A percentile compares a stretch with the other conserved stretches of the same genome.
Evolutionary conservation across 2,888 invertebrate genomes (phyloP).

Genomic region (Caenorhabditis panamensis): DNA sequence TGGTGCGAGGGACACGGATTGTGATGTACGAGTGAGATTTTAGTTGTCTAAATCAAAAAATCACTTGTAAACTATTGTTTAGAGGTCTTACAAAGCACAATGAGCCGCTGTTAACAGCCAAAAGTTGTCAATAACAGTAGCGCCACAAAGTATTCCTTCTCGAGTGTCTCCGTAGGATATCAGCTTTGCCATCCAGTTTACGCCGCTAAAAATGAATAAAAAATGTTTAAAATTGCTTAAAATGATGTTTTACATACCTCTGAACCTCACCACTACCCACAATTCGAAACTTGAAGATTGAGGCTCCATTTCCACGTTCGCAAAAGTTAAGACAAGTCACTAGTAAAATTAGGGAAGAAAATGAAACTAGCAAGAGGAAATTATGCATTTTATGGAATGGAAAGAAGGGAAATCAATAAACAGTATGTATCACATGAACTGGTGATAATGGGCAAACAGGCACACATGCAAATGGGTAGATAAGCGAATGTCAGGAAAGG

Average conservation of each 20-base stretch:
- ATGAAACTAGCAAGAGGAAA: neutral
- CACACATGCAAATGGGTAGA: conserved; percentile 31
- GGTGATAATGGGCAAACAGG: conserved; percentile 20
- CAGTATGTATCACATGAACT: conserved; percentile 13
- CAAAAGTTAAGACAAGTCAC: conserved; percentile 41
- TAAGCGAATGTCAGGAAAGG: too few species aligned
- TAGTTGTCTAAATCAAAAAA: conserved; percentile 39
- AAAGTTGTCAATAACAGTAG: conserved; percentile 62
- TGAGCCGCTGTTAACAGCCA: conserved; percentile 70
- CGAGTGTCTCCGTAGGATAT: conserved; percentile 30
- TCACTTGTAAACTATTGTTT: neutral
- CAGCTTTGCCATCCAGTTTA: conserved; percentile 58
- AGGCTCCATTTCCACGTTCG: conserved; percentile 1
- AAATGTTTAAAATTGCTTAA: neutral
- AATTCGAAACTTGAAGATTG: conserved; percentile 47
- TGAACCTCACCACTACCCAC: conserved; percentile 36
- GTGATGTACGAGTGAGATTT: conserved; percentile 31
- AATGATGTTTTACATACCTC: neutral
- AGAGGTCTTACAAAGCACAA: conserved; percentile 62
- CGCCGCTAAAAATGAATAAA: conserved; percentile 14
- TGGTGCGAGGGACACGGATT: neutral
- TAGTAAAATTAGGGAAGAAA: neutral
- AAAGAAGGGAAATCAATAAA: too few species aligned
- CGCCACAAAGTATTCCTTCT: conserved; percentile 66
- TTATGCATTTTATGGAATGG: neutral